Evolutionary conservation across 2,797 vertebrate species (phyloP).

Genomic region (Psittacula echo): DNA sequence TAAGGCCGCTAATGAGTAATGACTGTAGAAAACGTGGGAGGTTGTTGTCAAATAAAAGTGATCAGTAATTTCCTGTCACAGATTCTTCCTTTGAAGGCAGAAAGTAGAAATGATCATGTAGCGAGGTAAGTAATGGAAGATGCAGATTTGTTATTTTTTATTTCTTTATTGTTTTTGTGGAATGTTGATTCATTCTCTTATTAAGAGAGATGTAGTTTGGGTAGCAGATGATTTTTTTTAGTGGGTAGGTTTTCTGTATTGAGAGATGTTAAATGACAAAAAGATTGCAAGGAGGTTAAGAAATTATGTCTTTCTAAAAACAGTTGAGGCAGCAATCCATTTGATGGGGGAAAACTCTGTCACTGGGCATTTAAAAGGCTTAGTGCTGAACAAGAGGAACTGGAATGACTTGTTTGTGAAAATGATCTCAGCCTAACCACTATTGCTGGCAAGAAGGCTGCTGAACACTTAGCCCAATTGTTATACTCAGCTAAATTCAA

Average conservation of each 20-base stretch:
- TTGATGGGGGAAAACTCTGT: not conserved
- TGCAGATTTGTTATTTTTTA: not conserved
- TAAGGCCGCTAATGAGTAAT: not conserved
- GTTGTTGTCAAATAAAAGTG: not conserved
- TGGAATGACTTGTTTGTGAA: constrained; percentile 41
- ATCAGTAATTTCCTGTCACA: not conserved
- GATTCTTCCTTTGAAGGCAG: not conserved
- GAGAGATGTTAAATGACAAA: not conserved
- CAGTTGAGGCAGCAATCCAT: not conserved
- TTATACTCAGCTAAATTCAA: not conserved
- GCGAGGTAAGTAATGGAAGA: not conserved
- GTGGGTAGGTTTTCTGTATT: not conserved
- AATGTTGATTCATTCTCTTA: not conserved
- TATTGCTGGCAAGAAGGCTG: not conserved
- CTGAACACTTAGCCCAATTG: not conserved
- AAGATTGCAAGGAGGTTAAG: not conserved
- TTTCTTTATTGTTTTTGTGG: not conserved
- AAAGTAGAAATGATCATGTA: not conserved
- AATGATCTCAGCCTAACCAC: not conserved
- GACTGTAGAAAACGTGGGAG: not conserved
- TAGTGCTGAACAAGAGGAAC: constrained; percentile 32
- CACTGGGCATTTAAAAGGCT: not conserved
- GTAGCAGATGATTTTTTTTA: not conserved
- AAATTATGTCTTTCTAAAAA: not conserved
- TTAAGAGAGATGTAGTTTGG: not conserved